A percentile compares a stretch with the other conserved stretches of the same genome.
Conservation (phyloP, 2,113 vertebrate genomes). For the Romanogobio albipinnatus region DNA sequence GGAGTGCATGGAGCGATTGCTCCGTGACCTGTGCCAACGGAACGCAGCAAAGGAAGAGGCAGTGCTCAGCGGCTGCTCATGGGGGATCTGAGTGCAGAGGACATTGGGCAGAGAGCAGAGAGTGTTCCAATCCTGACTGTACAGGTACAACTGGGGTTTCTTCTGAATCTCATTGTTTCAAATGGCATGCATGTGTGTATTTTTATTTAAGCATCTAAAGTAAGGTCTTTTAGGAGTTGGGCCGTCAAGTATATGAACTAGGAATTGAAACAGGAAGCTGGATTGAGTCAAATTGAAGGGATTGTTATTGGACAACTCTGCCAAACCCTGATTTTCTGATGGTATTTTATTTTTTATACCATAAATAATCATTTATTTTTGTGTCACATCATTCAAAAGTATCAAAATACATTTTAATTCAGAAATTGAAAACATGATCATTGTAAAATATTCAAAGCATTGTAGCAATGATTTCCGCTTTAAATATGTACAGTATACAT, state of each 20-base stretch:
- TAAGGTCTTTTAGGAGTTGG: background rate
- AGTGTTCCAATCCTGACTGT: slow-evolving; percentile 94
- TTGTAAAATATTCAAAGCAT: too few relatives aligned
- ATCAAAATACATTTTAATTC: too few relatives aligned
- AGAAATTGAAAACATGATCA: too few relatives aligned
- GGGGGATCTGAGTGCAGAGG: slow-evolving; percentile 96
- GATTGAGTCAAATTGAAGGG: too few relatives aligned
- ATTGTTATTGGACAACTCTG: too few relatives aligned
- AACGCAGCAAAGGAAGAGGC: slow-evolving; percentile 94
- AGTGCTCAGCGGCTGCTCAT: slow-evolving; percentile 93
- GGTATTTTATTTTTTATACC: too few relatives aligned
- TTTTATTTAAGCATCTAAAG: background rate
- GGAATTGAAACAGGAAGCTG: too few relatives aligned
- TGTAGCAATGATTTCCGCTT: too few relatives aligned
- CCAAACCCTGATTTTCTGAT: too few relatives aligned
- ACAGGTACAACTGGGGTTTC: slow-evolving; percentile 82
- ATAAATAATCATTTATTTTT: too few relatives aligned
- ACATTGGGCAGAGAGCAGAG: slow-evolving; percentile 96
- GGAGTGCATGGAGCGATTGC: slow-evolving; percentile 97
- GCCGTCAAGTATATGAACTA: background rate
- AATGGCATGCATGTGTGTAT: background rate
- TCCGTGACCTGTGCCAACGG: slow-evolving; percentile 98
- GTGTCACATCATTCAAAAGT: too few relatives aligned
- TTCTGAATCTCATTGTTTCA: background rate
- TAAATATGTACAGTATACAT: too few relatives aligned